Conservation (phyloP, 1,140 invertebrate species). For the Aphaenogaster floridana region DNA sequence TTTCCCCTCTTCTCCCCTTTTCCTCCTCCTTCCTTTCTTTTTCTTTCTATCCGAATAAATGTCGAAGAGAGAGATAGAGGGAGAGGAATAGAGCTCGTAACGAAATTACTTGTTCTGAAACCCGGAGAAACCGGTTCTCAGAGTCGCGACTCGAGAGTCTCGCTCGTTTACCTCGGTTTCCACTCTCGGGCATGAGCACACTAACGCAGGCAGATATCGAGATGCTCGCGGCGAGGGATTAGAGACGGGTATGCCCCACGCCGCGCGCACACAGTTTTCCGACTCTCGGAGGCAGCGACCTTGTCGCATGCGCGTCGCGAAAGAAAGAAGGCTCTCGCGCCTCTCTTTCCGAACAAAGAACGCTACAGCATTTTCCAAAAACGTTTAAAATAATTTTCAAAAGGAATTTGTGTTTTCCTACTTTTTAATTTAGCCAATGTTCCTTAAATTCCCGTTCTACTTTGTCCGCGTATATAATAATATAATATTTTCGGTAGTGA, state of each 20-base stretch:
- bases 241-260: conserved; percentile 12
- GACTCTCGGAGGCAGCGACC: conserved; percentile 33
- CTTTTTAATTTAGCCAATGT: not conserved
- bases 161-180: conserved; percentile 56
- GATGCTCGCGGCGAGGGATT: conserved; percentile 28
- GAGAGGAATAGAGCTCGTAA: conserved; percentile 39
- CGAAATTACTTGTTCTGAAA: conserved; percentile 71
- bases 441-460: not conserved
- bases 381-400: not conserved
- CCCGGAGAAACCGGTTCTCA: conserved; percentile 72
- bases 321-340: conserved; percentile 8
- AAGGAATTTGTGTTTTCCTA: not conserved
- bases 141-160: conserved; percentile 55
- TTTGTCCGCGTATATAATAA: not conserved
- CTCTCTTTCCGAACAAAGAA: not conserved
- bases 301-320: conserved; percentile 24
- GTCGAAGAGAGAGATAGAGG: conserved; percentile 27
- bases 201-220: not conserved
- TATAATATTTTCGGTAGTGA: not conserved
- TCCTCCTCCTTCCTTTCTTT: not conserved
- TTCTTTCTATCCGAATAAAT: conserved; percentile 23
- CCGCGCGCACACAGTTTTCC: conserved; percentile 16
- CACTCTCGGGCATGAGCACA: conserved; percentile 20
- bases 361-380: not conserved
- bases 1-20: conserved; percentile 9